These are phyloP conservation scores for Cerastoderma edule DNA, from an alignment of 2,888 invertebrate genomes.

Conservation along the genomic window DNA sequence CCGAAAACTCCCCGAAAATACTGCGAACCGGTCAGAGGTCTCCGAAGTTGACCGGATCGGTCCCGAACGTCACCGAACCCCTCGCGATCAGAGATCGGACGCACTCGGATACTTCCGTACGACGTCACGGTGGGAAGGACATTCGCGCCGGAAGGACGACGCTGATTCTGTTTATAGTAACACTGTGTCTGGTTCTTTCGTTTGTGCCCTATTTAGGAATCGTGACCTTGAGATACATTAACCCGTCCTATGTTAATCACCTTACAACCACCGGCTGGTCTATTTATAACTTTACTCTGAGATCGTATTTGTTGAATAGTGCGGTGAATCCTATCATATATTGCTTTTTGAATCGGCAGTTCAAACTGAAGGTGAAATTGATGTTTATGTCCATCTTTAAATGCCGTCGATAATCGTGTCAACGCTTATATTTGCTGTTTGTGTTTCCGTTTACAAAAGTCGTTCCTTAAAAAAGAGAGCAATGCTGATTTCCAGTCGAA, in stretches of 20 bases:
- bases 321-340: slow-evolving; percentile 70
- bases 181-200: slow-evolving; percentile 64
- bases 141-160: slow-evolving; percentile 64
- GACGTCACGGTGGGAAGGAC: slow-evolving; percentile 57
- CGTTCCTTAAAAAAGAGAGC: too few relatives aligned
- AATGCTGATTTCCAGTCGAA: too few relatives aligned
- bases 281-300: slow-evolving; percentile 61
- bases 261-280: slow-evolving; percentile 48
- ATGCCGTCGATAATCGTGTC: slow-evolving; percentile 19
- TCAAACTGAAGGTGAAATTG: slow-evolving; percentile 47
- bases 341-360: slow-evolving; percentile 61
- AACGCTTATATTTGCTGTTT: too few relatives aligned
- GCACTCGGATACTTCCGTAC: slow-evolving; percentile 47
- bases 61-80: slow-evolving; percentile 43
- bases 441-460: too few relatives aligned
- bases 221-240: slow-evolving; percentile 56
- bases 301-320: slow-evolving; percentile 65
- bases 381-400: slow-evolving; percentile 29
- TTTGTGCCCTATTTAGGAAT: slow-evolving; percentile 69
- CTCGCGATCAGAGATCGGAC: slow-evolving; percentile 31
- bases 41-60: not conserved
- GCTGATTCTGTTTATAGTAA: slow-evolving; percentile 67
- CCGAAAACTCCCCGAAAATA: slow-evolving; percentile 40
- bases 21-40: slow-evolving; percentile 19
- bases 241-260: slow-evolving; percentile 35